Evolutionary conservation across 1,140 invertebrate genomes (phyloP).

Genomic region (Spodoptera litura): DNA sequence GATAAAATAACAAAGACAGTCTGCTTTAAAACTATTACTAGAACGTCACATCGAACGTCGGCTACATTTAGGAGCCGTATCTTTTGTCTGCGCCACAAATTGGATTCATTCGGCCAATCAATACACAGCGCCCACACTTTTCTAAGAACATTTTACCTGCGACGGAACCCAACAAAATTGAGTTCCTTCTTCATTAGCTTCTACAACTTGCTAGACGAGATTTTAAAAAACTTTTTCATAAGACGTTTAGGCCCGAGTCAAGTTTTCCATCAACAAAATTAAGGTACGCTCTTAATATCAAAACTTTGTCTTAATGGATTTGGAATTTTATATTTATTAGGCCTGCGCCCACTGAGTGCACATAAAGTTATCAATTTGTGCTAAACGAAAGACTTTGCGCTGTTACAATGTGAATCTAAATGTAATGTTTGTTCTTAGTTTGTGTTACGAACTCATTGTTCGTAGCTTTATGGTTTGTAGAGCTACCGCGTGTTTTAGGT

Average conservation of each 20-base stretch:
- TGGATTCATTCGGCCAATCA: conserved; percentile 63
- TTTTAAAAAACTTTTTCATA: conserved; percentile 73
- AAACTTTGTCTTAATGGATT: conserved; percentile 81
- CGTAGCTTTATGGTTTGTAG: background rate
- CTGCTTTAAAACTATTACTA: too few relatives aligned
- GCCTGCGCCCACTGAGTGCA: conserved; percentile 27
- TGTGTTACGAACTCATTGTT: conserved; percentile 9
- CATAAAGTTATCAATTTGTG: conserved; percentile 42
- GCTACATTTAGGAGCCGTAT: conserved; percentile 24
- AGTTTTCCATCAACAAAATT: conserved; percentile 83
- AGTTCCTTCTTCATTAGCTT: conserved; percentile 73
- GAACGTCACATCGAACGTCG: background rate
- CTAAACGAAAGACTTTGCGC: conserved; percentile 29
- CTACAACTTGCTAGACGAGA: conserved; percentile 55
- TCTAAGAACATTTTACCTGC: conserved; percentile 31
- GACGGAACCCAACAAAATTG: conserved; percentile 43
- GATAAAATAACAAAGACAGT: too few relatives aligned
- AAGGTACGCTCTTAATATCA: conserved; percentile 80
- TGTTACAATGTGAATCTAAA: conserved; percentile 24
- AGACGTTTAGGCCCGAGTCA: conserved; percentile 72
- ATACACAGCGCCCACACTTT: conserved; percentile 42
- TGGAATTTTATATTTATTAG: conserved; percentile 81
- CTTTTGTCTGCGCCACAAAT: conserved; percentile 55
- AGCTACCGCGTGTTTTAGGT: too few relatives aligned
- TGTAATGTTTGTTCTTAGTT: conserved; percentile 12